Evolutionary conservation across 2,888 invertebrate species (phyloP).

Genomic region (Ectemnius lituratus): DNA sequence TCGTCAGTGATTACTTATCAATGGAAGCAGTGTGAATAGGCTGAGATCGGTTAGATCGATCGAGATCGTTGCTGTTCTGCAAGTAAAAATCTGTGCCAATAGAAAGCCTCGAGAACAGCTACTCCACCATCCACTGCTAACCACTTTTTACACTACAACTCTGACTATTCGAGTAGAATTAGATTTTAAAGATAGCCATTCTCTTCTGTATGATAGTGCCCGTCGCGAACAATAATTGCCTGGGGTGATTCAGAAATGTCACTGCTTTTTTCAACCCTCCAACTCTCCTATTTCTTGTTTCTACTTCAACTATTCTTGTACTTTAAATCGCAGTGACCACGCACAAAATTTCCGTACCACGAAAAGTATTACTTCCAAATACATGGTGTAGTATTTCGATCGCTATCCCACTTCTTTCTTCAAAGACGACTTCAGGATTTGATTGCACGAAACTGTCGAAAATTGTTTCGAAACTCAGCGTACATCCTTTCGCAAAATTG

Average conservation of each 20-base stretch:
- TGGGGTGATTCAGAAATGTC: constrained; percentile 52
- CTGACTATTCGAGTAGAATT: constrained; percentile 25
- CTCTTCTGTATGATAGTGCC: constrained; percentile 34
- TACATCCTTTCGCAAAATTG: too few species aligned
- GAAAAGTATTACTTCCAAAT: too few species aligned
- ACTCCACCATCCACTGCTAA: background rate
- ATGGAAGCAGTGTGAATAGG: constrained; percentile 18
- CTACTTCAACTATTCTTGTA: background rate
- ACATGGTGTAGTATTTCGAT: too few species aligned
- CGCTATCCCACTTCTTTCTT: too few species aligned
- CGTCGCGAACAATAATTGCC: constrained; percentile 43
- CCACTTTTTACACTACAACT: constrained; percentile 12
- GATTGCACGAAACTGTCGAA: too few species aligned
- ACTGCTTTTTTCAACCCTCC: constrained; percentile 28
- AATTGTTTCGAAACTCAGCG: too few species aligned
- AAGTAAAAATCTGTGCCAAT: constrained; percentile 16
- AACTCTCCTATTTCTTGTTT: background rate
- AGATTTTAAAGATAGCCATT: constrained; percentile 36
- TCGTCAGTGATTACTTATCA: background rate
- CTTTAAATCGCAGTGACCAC: background rate
- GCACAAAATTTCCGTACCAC: background rate
- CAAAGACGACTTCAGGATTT: too few species aligned
- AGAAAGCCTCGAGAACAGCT: background rate
- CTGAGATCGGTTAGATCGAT: constrained; percentile 29
- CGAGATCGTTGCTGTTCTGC: constrained; percentile 10